Evolutionary conservation across 1,140 invertebrate species (phyloP), one percentile per base, ranked within the genome.

Genomic region (Drosophila triauraria): DNA sequence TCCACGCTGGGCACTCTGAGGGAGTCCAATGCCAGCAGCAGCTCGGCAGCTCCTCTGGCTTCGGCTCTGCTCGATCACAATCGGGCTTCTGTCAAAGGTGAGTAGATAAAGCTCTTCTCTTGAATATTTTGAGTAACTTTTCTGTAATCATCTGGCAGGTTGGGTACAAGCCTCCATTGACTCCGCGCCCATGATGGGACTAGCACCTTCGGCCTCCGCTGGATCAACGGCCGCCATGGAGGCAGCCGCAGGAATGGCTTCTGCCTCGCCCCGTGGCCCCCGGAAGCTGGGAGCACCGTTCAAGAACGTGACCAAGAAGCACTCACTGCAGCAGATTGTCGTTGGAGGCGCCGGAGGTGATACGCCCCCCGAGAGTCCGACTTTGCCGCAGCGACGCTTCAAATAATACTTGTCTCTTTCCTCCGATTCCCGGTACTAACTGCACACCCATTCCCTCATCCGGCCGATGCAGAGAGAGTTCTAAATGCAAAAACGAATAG

Each of bases 1-100:
- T 58, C 72, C 15, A 72, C 75, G 3, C 57, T 92, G 63, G 79
- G 76, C 30, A 92, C 78, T 4, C 44, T 92, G 17, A 65, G 91
- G 4, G 91, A 92, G 46, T 86, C 86, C 4, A 86, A 86, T 69
- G 71, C 77, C 35, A 82, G 80, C 35, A 84, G 80, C 48, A 82
- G 54, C 20, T 54, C 78, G n/a, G 91, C 80, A 48, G 91, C 93
- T 10, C 93, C 93, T 2, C 93, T 93, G 32, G 86, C 94, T 25
- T 93, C 94, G n/a, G 94, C 94, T 4, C 74, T 94, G 10, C 81
- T 94, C 27, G 94, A 94, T 91, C 93, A 93, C 25, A 91, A 92
- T 75, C 84, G 91, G 3, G 77, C 86, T 15, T 93, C 92, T 15
- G 80, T 92, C 10, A 92, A 93, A 47, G 85, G 92, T 91, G 67